Conservation (phyloP, 2,888 invertebrate species). For the Priocnemis perturbator region DNA sequence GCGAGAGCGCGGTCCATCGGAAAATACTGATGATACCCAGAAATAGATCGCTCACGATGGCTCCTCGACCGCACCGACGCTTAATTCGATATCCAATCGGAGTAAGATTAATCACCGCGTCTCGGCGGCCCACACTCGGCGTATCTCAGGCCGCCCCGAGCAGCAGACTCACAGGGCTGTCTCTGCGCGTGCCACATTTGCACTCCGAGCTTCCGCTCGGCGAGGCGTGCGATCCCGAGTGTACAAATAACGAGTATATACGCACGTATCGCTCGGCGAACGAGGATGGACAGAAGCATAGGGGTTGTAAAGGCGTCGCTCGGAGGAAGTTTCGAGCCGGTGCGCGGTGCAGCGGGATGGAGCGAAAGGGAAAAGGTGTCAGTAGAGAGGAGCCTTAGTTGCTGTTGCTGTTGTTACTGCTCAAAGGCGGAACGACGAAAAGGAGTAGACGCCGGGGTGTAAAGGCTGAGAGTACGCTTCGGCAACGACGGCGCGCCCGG, state of each 20-base stretch:
- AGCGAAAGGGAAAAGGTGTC: conserved; percentile 1
- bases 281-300: background rate
- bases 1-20: background rate
- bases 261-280: background rate
- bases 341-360: background rate
- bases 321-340: background rate
- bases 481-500: conserved; percentile 58
- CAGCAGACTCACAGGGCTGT: background rate
- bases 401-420: too few relatives aligned
- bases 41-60: conserved; percentile 7
- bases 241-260: conserved; percentile 18
- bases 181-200: background rate
- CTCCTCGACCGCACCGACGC: too few relatives aligned
- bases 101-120: background rate
- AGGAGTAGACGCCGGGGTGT: too few relatives aligned
- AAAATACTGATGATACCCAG: background rate
- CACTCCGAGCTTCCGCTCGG: background rate
- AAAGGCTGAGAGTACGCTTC: conserved; percentile 42
- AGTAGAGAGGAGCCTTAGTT: background rate
- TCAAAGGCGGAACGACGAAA: too few relatives aligned
- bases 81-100: background rate
- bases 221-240: conserved; percentile 1
- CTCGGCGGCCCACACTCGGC: background rate
- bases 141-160: background rate
- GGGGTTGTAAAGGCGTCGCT: background rate